Percentiles rank a stretch among this genome's conserved stretches.
phyloP scores from a whole-genome alignment of 2,797 vertebrate species.

The Tokudaia muenninki region DNA sequence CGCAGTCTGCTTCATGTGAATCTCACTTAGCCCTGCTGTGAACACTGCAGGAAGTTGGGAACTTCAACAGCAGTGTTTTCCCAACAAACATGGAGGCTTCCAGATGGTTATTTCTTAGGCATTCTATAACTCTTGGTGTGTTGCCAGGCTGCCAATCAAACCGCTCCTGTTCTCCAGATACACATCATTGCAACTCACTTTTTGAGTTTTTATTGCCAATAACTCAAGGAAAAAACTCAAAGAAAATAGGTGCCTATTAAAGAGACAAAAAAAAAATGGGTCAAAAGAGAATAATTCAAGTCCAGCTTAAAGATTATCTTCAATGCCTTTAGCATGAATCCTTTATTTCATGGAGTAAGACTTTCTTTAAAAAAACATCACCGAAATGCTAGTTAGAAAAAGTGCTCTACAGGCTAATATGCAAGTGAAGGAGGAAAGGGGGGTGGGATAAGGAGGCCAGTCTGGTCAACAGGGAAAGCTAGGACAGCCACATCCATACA shows the following conservation, averaged over 20 bases:
- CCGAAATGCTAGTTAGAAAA: not conserved
- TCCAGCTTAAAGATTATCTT: not conserved
- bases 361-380: not conserved
- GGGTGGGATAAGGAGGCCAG: too few species aligned
- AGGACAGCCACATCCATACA: too few species aligned
- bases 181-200: not conserved
- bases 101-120: not conserved
- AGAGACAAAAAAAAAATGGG: not conserved
- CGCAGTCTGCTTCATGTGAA: fast-evolving
- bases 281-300: not conserved
- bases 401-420: not conserved
- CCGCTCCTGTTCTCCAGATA: not conserved
- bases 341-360: conserved; percentile 16
- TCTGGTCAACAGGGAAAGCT: too few species aligned
- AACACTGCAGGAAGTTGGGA: not conserved
- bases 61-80: not conserved
- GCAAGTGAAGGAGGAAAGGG: not conserved
- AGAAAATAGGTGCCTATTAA: not conserved
- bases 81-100: not conserved
- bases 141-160: not conserved
- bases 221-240: not conserved
- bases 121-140: not conserved
- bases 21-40: not conserved
- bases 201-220: not conserved
- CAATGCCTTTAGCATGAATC: not conserved